Percentiles rank a stretch among this genome's conserved stretches.
Evolutionary conservation across 2,888 invertebrate species (phyloP).

Genomic region (Caenorhabditis sp.): DNA sequence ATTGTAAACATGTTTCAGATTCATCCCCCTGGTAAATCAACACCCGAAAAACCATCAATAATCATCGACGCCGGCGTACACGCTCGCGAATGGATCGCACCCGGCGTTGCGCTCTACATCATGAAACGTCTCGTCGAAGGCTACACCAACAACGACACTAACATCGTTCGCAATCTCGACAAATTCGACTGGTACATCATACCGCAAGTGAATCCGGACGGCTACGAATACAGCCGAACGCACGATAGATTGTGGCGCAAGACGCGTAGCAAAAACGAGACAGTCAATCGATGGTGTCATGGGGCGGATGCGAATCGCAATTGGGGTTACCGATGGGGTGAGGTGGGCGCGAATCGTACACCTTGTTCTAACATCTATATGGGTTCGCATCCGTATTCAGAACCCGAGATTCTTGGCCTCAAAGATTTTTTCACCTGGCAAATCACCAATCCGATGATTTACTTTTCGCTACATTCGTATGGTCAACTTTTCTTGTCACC

Average conservation of each 20-base stretch:
- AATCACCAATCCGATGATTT: slow-evolving; percentile 61
- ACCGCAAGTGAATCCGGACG: slow-evolving; percentile 68
- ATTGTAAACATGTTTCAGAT: slow-evolving; percentile 23
- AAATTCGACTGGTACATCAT: slow-evolving; percentile 68
- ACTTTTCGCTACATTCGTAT: slow-evolving; percentile 66
- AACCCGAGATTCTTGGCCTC: slow-evolving; percentile 61
- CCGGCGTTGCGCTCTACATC: slow-evolving; percentile 63
- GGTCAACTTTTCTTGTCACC: slow-evolving; percentile 66
- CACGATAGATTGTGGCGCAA: slow-evolving; percentile 70
- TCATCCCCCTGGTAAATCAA: slow-evolving; percentile 21
- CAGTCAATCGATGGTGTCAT: slow-evolving; percentile 63
- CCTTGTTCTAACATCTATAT: slow-evolving; percentile 69
- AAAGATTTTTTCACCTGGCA: slow-evolving; percentile 62
- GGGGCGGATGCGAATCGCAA: slow-evolving; percentile 70
- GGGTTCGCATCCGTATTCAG: slow-evolving; percentile 56
- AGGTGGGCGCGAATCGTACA: slow-evolving; percentile 62
- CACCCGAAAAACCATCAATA: slow-evolving; percentile 57
- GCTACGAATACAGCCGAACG: slow-evolving; percentile 64
- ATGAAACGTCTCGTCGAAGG: slow-evolving; percentile 57
- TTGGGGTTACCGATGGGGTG: slow-evolving; percentile 69
- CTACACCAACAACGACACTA: slow-evolving; percentile 45
- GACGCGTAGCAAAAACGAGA: slow-evolving; percentile 64
- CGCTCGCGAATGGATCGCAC: slow-evolving; percentile 68
- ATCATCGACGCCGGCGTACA: slow-evolving; percentile 69
- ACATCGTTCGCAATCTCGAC: slow-evolving; percentile 50